Conservation (phyloP, 1,140 invertebrate genomes). For the Drosophila subpulchrella region DNA sequence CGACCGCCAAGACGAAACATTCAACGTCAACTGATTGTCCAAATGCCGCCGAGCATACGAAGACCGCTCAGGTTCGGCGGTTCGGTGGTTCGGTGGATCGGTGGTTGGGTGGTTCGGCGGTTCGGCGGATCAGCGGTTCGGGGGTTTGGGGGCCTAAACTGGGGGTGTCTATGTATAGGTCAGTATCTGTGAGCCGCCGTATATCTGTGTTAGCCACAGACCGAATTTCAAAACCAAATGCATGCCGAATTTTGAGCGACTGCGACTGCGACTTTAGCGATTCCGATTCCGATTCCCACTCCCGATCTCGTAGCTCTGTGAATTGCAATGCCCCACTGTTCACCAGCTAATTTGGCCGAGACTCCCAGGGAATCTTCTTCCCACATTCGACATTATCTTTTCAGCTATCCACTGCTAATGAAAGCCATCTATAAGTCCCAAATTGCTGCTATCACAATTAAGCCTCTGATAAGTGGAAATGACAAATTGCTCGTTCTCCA, state of each 20-base stretch:
- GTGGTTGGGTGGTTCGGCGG: background rate
- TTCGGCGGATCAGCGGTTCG: slow-evolving; percentile 18
- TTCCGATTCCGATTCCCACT: slow-evolving; percentile 6
- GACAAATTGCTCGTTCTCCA: background rate
- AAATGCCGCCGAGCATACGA: slow-evolving; percentile 72
- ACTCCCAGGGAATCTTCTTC: slow-evolving; percentile 5
- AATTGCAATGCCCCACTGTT: slow-evolving; percentile 1
- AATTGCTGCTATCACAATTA: background rate
- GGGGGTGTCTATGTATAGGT: slow-evolving; percentile 6
- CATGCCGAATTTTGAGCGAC: slow-evolving; percentile 62
- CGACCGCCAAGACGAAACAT: slow-evolving; percentile 81
- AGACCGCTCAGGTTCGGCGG: slow-evolving; percentile 63
- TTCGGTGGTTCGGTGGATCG: slow-evolving; percentile 13
- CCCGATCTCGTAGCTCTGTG: background rate
- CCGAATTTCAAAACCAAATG: slow-evolving; percentile 77
- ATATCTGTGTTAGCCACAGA: slow-evolving; percentile 34
- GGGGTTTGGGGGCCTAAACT: slow-evolving; percentile 5
- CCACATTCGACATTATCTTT: slow-evolving; percentile 6
- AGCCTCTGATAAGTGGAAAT: background rate
- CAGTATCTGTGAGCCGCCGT: slow-evolving; percentile 9
- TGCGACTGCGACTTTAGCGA: background rate
- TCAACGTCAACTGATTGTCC: slow-evolving; percentile 83
- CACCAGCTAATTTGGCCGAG: background rate
- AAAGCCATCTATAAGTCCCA: background rate
- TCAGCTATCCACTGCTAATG: background rate